These are phyloP conservation scores for Lepisosteus osseus DNA, from an alignment of 2,113 vertebrate genomes.

Conservation along the genomic window DNA sequence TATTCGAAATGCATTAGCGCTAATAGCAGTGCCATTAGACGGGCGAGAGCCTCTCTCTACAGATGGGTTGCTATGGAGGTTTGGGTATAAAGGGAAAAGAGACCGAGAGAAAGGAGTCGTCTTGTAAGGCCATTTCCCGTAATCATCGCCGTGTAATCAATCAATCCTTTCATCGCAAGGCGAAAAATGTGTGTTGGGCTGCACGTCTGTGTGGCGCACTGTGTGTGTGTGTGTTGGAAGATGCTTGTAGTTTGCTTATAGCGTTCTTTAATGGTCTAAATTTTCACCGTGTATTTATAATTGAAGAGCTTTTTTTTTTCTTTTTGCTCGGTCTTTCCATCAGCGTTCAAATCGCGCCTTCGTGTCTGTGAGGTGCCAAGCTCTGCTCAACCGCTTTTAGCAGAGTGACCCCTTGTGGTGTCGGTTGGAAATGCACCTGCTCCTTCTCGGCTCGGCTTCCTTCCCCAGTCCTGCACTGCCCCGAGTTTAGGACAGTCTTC, in stretches of 20 bases:
- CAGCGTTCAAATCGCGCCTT: constrained; percentile 18
- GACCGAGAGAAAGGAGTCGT: constrained; percentile 49
- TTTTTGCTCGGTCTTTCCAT: constrained; percentile 24
- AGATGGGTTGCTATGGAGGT: constrained; percentile 82
- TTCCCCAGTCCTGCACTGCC: too few relatives aligned
- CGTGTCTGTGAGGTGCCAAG: constrained; percentile 1
- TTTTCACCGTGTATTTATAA: constrained; percentile 26
- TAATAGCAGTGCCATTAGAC: constrained; percentile 85
- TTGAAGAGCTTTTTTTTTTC: constrained; percentile 30
- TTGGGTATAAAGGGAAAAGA: constrained; percentile 49
- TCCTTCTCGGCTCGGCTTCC: too few relatives aligned
- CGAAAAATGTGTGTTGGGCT: constrained; percentile 45
- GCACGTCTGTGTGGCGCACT: constrained; percentile 3
- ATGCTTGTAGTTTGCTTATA: constrained; percentile 13
- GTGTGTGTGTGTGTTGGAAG: constrained; percentile 7
- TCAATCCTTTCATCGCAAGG: constrained; percentile 75
- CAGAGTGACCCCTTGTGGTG: constrained; percentile 30
- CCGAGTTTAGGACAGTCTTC: too few relatives aligned
- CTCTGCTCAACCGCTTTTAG: constrained; percentile 7
- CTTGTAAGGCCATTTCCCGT: constrained; percentile 77
- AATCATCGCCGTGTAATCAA: constrained; percentile 74
- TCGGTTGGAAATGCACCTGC: constrained; percentile 22
- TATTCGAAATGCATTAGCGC: constrained; percentile 83
- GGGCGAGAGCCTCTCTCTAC: constrained; percentile 64
- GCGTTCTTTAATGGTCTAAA: constrained; percentile 18